Base-by-base conservation (phyloP, 2,888 invertebrate genomes). In the Mythimna albipuncta region DNA sequence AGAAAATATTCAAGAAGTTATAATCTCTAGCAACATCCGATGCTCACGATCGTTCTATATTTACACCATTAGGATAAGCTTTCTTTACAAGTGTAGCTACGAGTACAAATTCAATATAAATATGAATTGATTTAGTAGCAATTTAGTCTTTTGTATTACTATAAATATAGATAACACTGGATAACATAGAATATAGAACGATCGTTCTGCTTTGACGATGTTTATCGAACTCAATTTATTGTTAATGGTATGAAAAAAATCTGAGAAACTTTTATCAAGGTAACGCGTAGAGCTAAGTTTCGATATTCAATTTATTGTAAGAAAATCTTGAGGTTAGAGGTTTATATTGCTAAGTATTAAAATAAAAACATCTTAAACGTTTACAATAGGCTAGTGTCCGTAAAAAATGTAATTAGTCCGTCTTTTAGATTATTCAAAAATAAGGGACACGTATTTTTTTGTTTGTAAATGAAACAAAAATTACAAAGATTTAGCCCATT, bases 21-120 rank as follows among this genome's bases (percentile, higher is more conserved):
- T 87, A 84, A 87, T 83, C 85, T 81, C 77, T n/a, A 58, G 61
- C 69, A 52, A 75, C 73, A 66, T 68, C 61, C 65, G 47, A 70
- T 59, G 61, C 77, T 75, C 85, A 86, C 85, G 85, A 77, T 72
- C 69, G 66, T 62, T 65, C 78, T 79, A 44, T 85, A 83, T 85
- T 77, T 79, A 73, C 67, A 58, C 76, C 62, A 69, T 82, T 79
- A 72, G 64, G 63, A 64, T 71, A 74, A 77, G 70, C 78, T 75
- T 73, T 73, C 64, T 78, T 82, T 70, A 79, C 78, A 78, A 86
- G 65, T 82, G 74, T 76, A 47, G 35, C 62, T 61, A 64, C 26
- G 26, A 26, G 26, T 26, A 26, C 61, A 57, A 70, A 73, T 73
- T 59, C 70, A 65, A 64, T 57, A 67, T 59, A 59, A 75, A 77